Evolutionary conservation across 2,888 invertebrate species (phyloP).

Genomic region (Incurvaria masculella): DNA sequence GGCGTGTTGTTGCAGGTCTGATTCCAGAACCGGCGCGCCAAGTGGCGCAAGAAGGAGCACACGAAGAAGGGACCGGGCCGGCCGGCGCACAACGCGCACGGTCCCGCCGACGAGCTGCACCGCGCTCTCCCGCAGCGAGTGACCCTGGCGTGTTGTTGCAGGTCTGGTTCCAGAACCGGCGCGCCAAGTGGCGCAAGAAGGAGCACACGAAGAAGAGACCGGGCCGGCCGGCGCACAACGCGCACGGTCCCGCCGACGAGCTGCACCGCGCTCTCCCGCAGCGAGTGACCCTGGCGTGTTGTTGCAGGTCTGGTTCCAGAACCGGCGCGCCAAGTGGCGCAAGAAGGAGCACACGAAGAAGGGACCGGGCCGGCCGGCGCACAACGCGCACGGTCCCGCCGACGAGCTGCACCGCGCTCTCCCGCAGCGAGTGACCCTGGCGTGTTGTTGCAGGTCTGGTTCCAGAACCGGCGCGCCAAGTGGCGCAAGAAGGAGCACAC

Average conservation of each 20-base stretch:
- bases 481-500: slow-evolving; percentile 99
- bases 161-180: slow-evolving; percentile 99
- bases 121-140: too few relatives aligned
- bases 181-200: slow-evolving; percentile 99
- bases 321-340: slow-evolving; percentile 97
- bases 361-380: slow-evolving; percentile 96
- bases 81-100: slow-evolving; percentile 95
- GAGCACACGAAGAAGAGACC: slow-evolving; percentile 99
- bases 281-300: too few relatives aligned
- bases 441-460: slow-evolving; percentile 96
- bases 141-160: slow-evolving; percentile 36
- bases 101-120: slow-evolving; percentile 89
- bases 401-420: slow-evolving; percentile 80
- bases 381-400: slow-evolving; percentile 96
- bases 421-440: too few relatives aligned
- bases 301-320: slow-evolving; percentile 98
- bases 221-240: slow-evolving; percentile 97
- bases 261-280: too few relatives aligned
- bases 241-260: slow-evolving; percentile 93
- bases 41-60: slow-evolving; percentile 99
- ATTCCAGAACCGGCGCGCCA: slow-evolving; percentile 99
- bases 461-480: slow-evolving; percentile 98
- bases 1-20: slow-evolving; percentile 92
- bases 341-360: slow-evolving; percentile 99
- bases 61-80: slow-evolving; percentile 98